A percentile compares a stretch with the other conserved stretches of the same genome.
These are phyloP conservation scores for Ascaphus truei DNA, from an alignment of 2,113 vertebrate species.

Conservation along the genomic window DNA sequence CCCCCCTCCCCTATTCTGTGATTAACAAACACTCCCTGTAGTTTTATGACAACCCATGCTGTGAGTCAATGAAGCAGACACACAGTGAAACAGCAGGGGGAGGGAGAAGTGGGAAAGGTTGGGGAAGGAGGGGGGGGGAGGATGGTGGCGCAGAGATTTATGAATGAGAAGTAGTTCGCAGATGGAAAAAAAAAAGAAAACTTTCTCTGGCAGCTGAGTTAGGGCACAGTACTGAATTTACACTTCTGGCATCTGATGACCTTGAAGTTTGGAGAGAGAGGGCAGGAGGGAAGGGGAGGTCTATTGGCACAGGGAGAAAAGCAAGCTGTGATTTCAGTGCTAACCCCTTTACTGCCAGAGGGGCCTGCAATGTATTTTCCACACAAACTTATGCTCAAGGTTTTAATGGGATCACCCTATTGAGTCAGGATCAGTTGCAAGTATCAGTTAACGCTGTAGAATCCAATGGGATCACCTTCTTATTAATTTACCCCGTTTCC, in stretches of 20 bases:
- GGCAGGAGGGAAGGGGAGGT: neutral
- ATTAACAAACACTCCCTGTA: conserved; percentile 36
- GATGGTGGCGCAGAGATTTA: conserved; percentile 20
- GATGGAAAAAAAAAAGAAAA: neutral
- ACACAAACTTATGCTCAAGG: too few relatives aligned
- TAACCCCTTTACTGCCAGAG: neutral
- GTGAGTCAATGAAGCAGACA: conserved; percentile 28
- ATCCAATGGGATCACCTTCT: too few relatives aligned
- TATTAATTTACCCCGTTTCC: too few relatives aligned
- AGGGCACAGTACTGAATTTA: neutral
- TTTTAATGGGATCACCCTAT: too few relatives aligned
- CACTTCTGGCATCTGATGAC: conserved; percentile 27
- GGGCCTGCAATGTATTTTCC: neutral
- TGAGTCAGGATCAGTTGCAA: too few relatives aligned
- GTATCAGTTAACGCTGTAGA: too few relatives aligned
- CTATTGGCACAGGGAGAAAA: conserved; percentile 7
- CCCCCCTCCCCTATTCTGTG: conserved; percentile 20
- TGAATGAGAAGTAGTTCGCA: conserved; percentile 28
- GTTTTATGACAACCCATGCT: conserved; percentile 29
- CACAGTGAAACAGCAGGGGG: conserved; percentile 5
- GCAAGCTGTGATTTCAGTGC: conserved; percentile 21
- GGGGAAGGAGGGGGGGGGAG: neutral
- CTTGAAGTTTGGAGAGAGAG: conserved; percentile 26
- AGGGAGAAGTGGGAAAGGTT: neutral
- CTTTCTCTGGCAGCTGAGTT: conserved; percentile 12